These are phyloP conservation scores for Colinus virginianus DNA, from an alignment of 2,113 vertebrate species.

Conservation along the genomic window DNA sequence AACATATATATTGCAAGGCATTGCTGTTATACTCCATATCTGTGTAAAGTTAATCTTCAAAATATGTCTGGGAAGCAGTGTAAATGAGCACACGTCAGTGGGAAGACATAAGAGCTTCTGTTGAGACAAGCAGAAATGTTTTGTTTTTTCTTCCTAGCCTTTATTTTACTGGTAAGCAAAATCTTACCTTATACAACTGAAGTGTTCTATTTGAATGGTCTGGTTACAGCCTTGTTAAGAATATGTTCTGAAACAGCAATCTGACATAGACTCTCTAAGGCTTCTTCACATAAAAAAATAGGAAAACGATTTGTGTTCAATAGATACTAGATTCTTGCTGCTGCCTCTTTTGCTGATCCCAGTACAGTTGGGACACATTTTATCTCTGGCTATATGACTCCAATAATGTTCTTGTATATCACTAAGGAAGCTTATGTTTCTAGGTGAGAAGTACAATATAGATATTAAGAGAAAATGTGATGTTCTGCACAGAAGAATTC, in stretches of 20 bases:
- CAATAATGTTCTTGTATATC: not conserved
- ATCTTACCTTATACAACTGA: not conserved
- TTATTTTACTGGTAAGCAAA: not conserved
- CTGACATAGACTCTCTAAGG: not conserved
- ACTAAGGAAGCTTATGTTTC: not conserved
- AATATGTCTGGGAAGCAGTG: not conserved
- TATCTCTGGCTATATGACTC: conserved; percentile 15
- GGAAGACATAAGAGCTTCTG: not conserved
- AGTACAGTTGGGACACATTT: not conserved
- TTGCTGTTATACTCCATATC: not conserved
- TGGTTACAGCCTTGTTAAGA: not conserved
- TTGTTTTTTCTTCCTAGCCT: not conserved
- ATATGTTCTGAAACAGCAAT: not conserved
- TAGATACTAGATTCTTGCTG: not conserved
- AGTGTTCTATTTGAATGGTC: not conserved
- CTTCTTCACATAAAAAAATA: not conserved
- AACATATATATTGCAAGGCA: not conserved
- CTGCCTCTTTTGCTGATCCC: not conserved
- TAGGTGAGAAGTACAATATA: not conserved
- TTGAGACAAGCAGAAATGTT: not conserved
- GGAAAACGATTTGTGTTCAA: not conserved
- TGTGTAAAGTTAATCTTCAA: not conserved
- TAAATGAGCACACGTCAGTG: not conserved
- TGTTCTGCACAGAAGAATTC: not conserved
- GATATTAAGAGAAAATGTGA: not conserved